phyloP scores from a whole-genome alignment of 2,113 vertebrate species.

The Dermatemys mawii region DNA sequence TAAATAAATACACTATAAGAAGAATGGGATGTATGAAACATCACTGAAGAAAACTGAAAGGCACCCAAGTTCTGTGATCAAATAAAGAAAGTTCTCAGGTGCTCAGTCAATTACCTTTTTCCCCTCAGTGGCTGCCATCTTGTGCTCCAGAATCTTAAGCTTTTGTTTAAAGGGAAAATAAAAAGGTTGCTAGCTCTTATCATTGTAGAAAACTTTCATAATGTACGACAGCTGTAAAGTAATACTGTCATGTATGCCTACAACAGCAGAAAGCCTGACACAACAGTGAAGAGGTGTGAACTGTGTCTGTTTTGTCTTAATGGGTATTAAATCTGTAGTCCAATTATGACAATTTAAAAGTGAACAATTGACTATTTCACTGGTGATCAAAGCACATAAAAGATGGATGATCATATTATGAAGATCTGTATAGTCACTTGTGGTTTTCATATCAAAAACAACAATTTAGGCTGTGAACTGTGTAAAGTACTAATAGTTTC shows the following conservation, averaged over 20 bases:
- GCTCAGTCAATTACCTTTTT: not conserved
- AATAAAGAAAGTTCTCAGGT: not conserved
- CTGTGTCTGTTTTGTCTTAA: not conserved
- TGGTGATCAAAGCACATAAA: rapidly evolving
- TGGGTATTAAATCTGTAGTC: not conserved
- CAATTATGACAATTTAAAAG: not conserved
- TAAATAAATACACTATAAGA: not conserved
- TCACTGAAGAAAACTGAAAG: not conserved
- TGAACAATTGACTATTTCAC: not conserved
- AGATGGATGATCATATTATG: rapidly evolving
- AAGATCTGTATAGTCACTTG: not conserved
- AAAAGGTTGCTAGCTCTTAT: not conserved
- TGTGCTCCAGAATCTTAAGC: not conserved
- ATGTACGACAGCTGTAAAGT: not conserved
- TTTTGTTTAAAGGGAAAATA: not conserved
- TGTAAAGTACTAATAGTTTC: not conserved
- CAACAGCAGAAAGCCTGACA: no score
- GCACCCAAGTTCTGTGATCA: not conserved
- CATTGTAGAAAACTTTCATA: not conserved
- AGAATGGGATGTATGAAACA: not conserved
- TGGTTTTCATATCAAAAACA: not conserved
- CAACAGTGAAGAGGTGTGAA: no score
- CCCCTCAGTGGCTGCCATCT: not conserved
- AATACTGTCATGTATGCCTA: not conserved
- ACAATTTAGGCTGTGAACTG: not conserved